Base-by-base conservation (phyloP, 2,113 vertebrate genomes). In the Todiramphus chloris region DNA sequence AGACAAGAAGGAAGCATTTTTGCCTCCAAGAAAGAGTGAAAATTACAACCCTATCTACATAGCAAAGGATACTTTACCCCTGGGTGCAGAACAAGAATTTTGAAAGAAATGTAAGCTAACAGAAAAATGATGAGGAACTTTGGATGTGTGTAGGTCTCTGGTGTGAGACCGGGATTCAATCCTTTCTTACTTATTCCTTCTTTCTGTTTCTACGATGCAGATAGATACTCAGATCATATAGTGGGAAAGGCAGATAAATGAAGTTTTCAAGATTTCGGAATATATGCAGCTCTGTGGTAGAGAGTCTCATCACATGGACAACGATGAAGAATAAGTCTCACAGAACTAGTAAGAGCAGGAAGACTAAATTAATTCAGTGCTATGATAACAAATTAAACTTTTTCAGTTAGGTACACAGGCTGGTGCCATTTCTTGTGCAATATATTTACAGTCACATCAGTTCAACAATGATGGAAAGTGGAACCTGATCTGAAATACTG, bases 21-120 rank as follows among this genome's bases (percentile, higher is more conserved):
- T 92, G 80, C 86, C 83, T 97, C 72, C 93, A 95, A 95, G 95
- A 97, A 97, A 97, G 83, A 96, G 97, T 96, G 94, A 96, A 96
- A 97, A 97, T 97, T 97, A 94, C 92, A 94, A 69, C 81, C 85
- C 95, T 69, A 96, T 94, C 96, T 96, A 94, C 96, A 97, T 93
- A 95, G 95, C 87, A 96, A 97, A 97, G 93, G 72, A 51, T 74
- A 96, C 91, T 97, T 96, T 76, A 85, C 94, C 72, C 91, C 88
- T 84, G 83, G 60, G 93, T 96, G 74, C 77, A 72, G 68, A 94
- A 50, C 60, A 94, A 94, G 92, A 76, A 66, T 43, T 41, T 78
- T 96, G 74, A 80, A 76, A 94, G 87, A 79, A 92, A 90, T 31
- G 77, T 74, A 70, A 89, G 79, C 69, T 75, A 77, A 93, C 73